phyloP scores from a whole-genome alignment of 2,888 invertebrate species.

The Orchesella flavescens region DNA sequence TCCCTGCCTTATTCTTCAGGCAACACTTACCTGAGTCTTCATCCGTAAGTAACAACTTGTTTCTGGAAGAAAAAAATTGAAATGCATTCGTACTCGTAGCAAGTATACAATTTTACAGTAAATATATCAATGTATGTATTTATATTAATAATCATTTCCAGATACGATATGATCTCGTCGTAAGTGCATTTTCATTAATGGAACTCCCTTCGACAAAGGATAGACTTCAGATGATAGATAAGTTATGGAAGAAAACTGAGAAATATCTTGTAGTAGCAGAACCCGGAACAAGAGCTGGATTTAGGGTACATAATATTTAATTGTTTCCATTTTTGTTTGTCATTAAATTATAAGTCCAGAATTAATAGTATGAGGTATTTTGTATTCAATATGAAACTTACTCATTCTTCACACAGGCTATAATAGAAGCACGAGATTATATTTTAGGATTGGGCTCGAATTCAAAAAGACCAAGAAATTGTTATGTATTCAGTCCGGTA shows the following conservation, averaged over 20 bases:
- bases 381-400: no score
- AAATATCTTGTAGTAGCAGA: slow-evolving; percentile 89
- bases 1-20: slow-evolving; percentile 82
- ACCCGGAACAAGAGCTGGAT: slow-evolving; percentile 87
- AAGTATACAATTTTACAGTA: neutral
- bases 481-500: slow-evolving; percentile 84
- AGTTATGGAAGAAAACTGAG: slow-evolving; percentile 90
- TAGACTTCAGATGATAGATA: slow-evolving; percentile 82
- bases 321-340: slow-evolving; percentile 4
- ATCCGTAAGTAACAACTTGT: slow-evolving; percentile 75
- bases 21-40: slow-evolving; percentile 85
- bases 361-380: no score
- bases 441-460: slow-evolving; percentile 78
- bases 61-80: no score
- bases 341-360: no score
- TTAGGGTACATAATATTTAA: slow-evolving; percentile 78
- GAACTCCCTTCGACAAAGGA: slow-evolving; percentile 82
- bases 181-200: slow-evolving; percentile 86
- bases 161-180: slow-evolving; percentile 85
- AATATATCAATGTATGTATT: no score
- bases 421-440: slow-evolving; percentile 90
- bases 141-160: slow-evolving; percentile 71
- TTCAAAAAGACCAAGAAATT: slow-evolving; percentile 65
- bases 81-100: neutral
- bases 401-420: slow-evolving; percentile 74